These are phyloP conservation scores for Penaeus vannamei DNA, from an alignment of 1,140 invertebrate genomes.

Conservation along the genomic window DNA sequence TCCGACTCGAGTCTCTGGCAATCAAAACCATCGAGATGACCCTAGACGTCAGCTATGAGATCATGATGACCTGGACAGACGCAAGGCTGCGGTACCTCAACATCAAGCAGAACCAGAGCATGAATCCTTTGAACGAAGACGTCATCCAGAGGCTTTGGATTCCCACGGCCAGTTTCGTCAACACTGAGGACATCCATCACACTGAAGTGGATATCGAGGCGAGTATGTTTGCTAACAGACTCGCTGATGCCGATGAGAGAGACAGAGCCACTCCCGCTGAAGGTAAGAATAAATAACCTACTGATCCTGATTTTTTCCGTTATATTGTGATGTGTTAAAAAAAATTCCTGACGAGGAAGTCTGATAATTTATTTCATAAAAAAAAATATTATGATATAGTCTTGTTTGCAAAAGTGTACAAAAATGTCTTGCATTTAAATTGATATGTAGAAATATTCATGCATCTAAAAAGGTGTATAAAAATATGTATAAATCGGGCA, in stretches of 20 bases:
- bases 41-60: constrained; percentile 45
- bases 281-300: constrained; percentile 9
- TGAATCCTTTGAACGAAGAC: constrained; percentile 34
- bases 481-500: no score
- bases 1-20: constrained; percentile 42
- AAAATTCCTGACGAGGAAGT: no score
- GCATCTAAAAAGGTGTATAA: no score
- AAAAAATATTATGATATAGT: no score
- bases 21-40: constrained; percentile 52
- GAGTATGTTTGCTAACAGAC: constrained; percentile 30
- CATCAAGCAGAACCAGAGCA: constrained; percentile 51
- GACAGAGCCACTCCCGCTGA: constrained; percentile 39
- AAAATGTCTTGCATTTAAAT: no score
- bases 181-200: constrained; percentile 54
- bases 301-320: neutral
- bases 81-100: constrained; percentile 47
- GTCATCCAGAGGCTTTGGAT: constrained; percentile 40
- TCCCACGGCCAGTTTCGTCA: constrained; percentile 46
- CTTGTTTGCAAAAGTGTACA: no score
- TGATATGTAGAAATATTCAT: no score
- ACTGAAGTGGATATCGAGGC: constrained; percentile 47
- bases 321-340: no score
- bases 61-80: constrained; percentile 50
- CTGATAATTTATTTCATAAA: no score
- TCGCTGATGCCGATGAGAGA: neutral